These are phyloP conservation scores for Danio jaintianensis DNA, from an alignment of 2,797 vertebrate species.

Conservation along the genomic window DNA sequence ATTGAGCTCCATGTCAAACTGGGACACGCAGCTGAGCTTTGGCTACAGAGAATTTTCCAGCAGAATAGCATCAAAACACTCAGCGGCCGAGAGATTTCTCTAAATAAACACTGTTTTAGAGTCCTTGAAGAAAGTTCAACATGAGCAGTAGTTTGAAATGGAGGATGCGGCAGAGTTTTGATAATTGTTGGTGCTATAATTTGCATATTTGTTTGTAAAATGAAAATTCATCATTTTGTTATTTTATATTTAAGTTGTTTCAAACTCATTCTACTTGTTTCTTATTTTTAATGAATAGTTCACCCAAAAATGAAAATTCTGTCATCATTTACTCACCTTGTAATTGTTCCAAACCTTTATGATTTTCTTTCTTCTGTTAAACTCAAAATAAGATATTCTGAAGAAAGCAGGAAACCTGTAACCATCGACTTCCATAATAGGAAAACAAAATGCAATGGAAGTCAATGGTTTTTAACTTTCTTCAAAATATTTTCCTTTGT, in stretches of 20 bases:
- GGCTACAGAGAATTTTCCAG: slow-evolving; percentile 37
- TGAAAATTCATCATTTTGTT: no score
- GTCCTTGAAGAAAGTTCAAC: slow-evolving; percentile 29
- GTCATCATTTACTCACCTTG: not conserved
- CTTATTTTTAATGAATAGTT: no score
- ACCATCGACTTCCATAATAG: no score
- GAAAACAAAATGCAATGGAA: no score
- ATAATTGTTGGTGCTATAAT: not conserved
- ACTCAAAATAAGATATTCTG: no score
- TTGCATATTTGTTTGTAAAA: slow-evolving; percentile 22
- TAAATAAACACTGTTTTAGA: slow-evolving; percentile 18
- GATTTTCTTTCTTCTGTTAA: no score
- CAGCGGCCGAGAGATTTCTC: slow-evolving; percentile 20
- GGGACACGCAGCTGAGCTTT: slow-evolving; percentile 11
- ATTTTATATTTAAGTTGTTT: no score
- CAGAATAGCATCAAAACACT: slow-evolving; percentile 44
- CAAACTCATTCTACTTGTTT: no score
- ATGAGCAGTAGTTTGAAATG: slow-evolving; percentile 5
- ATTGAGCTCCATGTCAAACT: slow-evolving; percentile 47
- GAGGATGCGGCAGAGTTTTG: slow-evolving; percentile 22
- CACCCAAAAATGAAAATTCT: not conserved
- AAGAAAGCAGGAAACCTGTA: no score
- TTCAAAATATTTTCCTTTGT: no score
- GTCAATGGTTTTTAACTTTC: no score
- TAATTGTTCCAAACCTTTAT: no score